These are phyloP conservation scores for Chrysolina americana DNA, from an alignment of 2,888 invertebrate species.

Conservation along the genomic window DNA sequence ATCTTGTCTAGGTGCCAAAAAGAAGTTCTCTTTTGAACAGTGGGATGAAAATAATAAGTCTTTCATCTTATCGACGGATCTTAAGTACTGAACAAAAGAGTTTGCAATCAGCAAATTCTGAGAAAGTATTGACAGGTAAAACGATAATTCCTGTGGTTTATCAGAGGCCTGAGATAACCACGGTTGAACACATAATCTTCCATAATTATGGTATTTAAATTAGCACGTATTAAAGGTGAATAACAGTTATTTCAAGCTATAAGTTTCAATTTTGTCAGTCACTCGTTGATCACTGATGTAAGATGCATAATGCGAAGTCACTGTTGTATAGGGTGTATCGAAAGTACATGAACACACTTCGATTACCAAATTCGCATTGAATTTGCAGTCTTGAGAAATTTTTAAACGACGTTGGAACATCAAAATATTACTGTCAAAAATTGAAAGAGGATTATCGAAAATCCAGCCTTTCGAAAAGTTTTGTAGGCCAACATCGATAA, in stretches of 20 bases:
- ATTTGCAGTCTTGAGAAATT: no score
- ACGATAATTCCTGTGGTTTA: constrained; percentile 18
- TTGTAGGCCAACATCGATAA: no score
- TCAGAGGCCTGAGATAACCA: constrained; percentile 7
- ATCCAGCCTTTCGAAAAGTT: no score
- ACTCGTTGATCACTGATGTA: constrained; percentile 11
- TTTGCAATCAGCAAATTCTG: constrained; percentile 4
- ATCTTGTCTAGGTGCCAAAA: not conserved
- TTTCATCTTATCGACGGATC: not conserved
- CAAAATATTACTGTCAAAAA: no score
- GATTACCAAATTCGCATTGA: no score
- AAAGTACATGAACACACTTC: not conserved
- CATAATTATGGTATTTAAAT: constrained; percentile 18
- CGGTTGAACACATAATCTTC: not conserved
- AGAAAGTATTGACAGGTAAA: constrained; percentile 16
- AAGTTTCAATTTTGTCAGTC: constrained; percentile 6
- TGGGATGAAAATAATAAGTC: not conserved
- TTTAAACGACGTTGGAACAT: no score
- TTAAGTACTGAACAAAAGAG: not conserved
- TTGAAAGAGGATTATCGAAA: no score
- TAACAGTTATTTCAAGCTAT: constrained; percentile 13
- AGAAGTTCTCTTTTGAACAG: not conserved
- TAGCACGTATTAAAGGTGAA: not conserved
- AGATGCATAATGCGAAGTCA: not conserved
- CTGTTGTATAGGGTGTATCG: not conserved